phyloP scores from a whole-genome alignment of 2,888 invertebrate species.

The Capitulum mitella region DNA sequence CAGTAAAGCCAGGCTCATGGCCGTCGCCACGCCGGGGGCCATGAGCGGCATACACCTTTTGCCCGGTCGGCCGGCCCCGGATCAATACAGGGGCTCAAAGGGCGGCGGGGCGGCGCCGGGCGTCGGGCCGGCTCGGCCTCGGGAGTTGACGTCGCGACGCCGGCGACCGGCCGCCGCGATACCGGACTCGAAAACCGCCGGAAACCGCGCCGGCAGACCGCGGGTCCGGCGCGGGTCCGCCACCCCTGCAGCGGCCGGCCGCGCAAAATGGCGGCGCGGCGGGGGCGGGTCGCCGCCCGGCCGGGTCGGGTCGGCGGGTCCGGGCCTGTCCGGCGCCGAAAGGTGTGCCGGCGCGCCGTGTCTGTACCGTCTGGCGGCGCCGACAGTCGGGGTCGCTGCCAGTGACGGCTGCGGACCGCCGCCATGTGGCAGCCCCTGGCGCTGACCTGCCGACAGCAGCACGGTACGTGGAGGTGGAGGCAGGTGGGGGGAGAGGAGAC shows the following conservation, averaged over 20 bases:
- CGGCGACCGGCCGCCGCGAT: no score
- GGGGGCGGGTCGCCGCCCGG: no score
- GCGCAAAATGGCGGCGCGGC: neutral
- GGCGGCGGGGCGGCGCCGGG: neutral
- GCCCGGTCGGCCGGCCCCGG: neutral
- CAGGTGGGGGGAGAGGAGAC: no score
- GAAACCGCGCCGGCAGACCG: no score
- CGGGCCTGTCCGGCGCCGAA: neutral
- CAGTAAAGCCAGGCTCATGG: neutral
- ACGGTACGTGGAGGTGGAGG: no score
- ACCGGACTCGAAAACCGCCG: no score
- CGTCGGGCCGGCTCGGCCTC: no score
- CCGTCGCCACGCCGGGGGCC: neutral
- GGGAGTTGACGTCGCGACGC: no score
- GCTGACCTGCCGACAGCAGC: neutral
- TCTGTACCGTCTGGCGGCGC: neutral
- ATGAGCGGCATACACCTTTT: slow-evolving; percentile 2
- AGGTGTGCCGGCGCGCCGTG: neutral
- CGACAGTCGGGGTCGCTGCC: neutral
- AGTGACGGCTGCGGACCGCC: neutral
- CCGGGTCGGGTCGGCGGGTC: neutral
- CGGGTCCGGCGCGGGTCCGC: neutral
- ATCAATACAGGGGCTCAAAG: neutral
- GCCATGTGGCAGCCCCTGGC: slow-evolving; percentile 3
- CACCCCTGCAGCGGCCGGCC: neutral